These are phyloP conservation scores for Lissonota sp. DNA, from an alignment of 2,888 invertebrate species.

Conservation along the genomic window DNA sequence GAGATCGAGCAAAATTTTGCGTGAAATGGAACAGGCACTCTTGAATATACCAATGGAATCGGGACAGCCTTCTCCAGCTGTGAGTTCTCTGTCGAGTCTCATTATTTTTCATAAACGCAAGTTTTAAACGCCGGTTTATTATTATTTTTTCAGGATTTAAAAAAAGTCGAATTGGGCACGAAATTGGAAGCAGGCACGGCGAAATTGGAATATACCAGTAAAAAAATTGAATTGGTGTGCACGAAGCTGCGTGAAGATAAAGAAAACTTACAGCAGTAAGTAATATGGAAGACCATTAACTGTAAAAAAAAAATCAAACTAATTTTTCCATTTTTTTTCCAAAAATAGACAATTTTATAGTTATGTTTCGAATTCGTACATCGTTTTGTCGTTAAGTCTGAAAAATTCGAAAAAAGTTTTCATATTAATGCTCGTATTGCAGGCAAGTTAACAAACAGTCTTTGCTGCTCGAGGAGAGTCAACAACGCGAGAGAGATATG, in stretches of 20 bases:
- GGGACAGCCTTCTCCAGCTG: conserved; percentile 65
- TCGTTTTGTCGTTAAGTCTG: too few relatives aligned
- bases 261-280: conserved; percentile 71
- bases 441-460: conserved; percentile 71
- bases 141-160: conserved; percentile 67
- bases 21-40: conserved; percentile 73
- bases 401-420: too few relatives aligned
- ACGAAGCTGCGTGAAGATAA: conserved; percentile 69
- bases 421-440: background rate
- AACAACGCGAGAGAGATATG: conserved; percentile 56
- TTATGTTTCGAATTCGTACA: too few relatives aligned
- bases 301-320: too few relatives aligned
- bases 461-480: conserved; percentile 64
- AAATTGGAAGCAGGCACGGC: conserved; percentile 69
- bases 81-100: conserved; percentile 45
- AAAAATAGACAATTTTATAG: too few relatives aligned
- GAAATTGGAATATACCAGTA: conserved; percentile 70
- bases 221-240: conserved; percentile 68
- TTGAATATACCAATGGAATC: conserved; percentile 67
- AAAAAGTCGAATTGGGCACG: conserved; percentile 67
- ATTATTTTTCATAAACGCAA: too few relatives aligned
- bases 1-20: conserved; percentile 71
- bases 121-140: too few relatives aligned
- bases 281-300: conserved; percentile 3
- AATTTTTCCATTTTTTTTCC: too few relatives aligned